A percentile compares a stretch with the other conserved stretches of the same genome.
These are phyloP conservation scores for Apamea sordens DNA, from an alignment of 2,888 invertebrate genomes.

Conservation along the genomic window DNA sequence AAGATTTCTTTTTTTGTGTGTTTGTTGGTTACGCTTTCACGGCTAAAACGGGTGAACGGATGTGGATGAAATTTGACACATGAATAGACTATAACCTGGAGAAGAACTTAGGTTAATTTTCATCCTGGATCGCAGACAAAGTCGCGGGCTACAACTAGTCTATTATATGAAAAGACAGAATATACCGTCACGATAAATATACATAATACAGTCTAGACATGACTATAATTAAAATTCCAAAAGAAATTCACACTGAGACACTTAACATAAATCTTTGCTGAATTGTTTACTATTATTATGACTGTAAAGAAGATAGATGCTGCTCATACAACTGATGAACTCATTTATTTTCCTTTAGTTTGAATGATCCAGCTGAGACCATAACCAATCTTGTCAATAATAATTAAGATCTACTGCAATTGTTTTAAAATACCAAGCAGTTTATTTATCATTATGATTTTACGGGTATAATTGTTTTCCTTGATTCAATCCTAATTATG, in stretches of 20 bases:
- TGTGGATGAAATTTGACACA: no score
- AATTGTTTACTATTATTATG: slow-evolving; percentile 18
- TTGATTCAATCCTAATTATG: not conserved
- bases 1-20: not conserved
- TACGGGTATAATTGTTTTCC: not conserved
- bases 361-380: not conserved
- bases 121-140: not conserved
- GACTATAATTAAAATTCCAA: slow-evolving; percentile 4
- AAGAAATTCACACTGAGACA: not conserved
- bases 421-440: not conserved
- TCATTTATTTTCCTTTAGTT: not conserved
- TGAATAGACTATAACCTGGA: no score
- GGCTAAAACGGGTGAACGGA: not conserved
- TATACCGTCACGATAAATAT: not conserved
- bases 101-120: not conserved
- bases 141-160: not conserved
- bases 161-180: not conserved
- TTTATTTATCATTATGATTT: slow-evolving; percentile 3
- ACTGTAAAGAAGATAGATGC: not conserved
- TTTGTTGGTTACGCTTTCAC: not conserved
- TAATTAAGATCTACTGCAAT: not conserved
- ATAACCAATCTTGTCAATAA: not conserved
- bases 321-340: slow-evolving; percentile 7
- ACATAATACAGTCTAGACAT: not conserved
- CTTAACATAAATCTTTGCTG: not conserved